Base-by-base conservation (phyloP, 2,888 invertebrate species). In the Chrysomela aeneicollis region DNA sequence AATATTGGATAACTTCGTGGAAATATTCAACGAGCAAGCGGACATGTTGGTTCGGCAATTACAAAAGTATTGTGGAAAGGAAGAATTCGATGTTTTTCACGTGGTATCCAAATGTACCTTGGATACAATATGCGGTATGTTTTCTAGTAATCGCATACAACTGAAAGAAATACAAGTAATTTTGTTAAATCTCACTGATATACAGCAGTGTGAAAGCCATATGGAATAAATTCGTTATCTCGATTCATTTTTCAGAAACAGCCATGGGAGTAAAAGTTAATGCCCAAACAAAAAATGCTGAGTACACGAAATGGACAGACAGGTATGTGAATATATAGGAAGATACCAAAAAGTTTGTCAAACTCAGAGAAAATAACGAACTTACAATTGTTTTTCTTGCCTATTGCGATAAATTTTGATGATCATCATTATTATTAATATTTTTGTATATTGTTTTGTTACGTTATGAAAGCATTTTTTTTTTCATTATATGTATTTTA, bases 211-310 rank as follows among this genome's bases (percentile, higher is more conserved):
- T n/a, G n/a, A n/a, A n/a, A n/a, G n/a, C n/a, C n/a, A n/a, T n/a
- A n/a, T n/a, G n/a, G n/a, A n/a, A n/a, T n/a, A n/a, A n/a, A n/a
- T n/a, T n/a, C 1, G 8, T 37, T 22, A 10, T 15, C 19, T 17
- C 10, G 18, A 22, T 37, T 42, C 32, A 10, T 63, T 52, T 73
- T 74, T 49, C 64, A 89, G 91, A 91, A 79, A 89, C 91, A 1
- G 89, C 91, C 0, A 91, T 92, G 91, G 91, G 91, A 0, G 85
- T 87, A 64, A 84, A 85, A 52, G 86, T 91, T 78, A 84, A 87
- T 61, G 86, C 87, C 0, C 87, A 88, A 74, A 83, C 84, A 50
- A 82, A 84, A 0, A 85, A 88, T 59, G 85, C 86, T 0, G 85
- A 86, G n/a, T 90, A 89, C 55, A 59, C 70, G 5, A 63, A 67